Evolutionary conservation across 1,140 invertebrate genomes (phyloP).

Genomic region (Zaprionus davidi): DNA sequence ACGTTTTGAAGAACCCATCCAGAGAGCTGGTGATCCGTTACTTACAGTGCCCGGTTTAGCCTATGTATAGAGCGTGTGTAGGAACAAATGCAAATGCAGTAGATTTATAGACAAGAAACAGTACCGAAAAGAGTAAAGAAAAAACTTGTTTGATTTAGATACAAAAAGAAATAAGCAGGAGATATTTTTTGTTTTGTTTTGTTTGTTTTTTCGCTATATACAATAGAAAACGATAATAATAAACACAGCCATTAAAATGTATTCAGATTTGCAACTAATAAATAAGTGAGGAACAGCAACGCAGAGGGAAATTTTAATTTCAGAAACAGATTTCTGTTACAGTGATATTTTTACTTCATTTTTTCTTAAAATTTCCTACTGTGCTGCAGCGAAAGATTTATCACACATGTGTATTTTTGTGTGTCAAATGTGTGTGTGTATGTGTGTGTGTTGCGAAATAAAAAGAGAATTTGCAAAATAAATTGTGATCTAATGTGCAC

Average conservation of each 20-base stretch:
- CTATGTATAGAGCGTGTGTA: slow-evolving; percentile 84
- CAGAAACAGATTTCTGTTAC: neutral
- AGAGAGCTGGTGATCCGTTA: slow-evolving; percentile 84
- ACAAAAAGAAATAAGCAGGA: slow-evolving; percentile 52
- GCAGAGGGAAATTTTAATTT: slow-evolving; percentile 23
- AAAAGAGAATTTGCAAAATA: slow-evolving; percentile 27
- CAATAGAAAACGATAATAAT: slow-evolving; percentile 49
- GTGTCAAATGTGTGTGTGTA: slow-evolving; percentile 13
- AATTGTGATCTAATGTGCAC: slow-evolving; percentile 32
- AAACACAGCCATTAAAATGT: slow-evolving; percentile 45
- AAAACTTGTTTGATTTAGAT: slow-evolving; percentile 77
- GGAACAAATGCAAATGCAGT: slow-evolving; percentile 69
- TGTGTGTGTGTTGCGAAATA: slow-evolving; percentile 41
- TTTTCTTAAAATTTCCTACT: slow-evolving; percentile 22
- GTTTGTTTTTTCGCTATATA: slow-evolving; percentile 47
- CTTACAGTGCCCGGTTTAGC: slow-evolving; percentile 91
- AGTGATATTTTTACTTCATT: neutral
- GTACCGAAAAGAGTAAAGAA: slow-evolving; percentile 81
- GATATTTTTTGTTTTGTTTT: slow-evolving; percentile 10
- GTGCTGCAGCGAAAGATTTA: slow-evolving; percentile 4
- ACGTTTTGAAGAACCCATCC: slow-evolving; percentile 49
- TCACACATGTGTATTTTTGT: slow-evolving; percentile 14
- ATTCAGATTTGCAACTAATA: slow-evolving; percentile 30
- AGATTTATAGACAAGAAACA: slow-evolving; percentile 61
- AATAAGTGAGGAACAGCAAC: slow-evolving; percentile 33